Conservation (phyloP, 2,888 invertebrate genomes). For the Eristalis tenax region DNA sequence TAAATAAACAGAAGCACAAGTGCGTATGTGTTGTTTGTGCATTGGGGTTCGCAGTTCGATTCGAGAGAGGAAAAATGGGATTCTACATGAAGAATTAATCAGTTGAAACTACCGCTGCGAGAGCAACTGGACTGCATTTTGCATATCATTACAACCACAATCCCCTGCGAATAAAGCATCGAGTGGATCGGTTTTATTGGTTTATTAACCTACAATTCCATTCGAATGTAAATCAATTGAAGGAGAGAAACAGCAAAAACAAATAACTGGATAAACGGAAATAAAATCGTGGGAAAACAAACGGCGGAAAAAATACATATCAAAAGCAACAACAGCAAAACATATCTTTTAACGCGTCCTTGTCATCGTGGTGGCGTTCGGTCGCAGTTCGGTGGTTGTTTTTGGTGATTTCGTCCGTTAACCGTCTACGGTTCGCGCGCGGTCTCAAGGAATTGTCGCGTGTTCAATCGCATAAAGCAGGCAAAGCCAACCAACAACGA, state of each 20-base stretch:
- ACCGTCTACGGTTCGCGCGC: background rate
- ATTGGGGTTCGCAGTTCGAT: background rate
- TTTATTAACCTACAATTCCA: conserved; percentile 11
- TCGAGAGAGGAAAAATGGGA: conserved; percentile 23
- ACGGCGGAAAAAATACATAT: conserved; percentile 37
- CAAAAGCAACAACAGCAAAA: background rate
- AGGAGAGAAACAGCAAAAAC: conserved; percentile 13
- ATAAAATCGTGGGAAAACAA: background rate
- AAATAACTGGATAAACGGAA: background rate
- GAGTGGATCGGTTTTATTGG: conserved; percentile 30
- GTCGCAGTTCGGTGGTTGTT: background rate
- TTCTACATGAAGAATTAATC: conserved; percentile 47
- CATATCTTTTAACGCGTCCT: conserved; percentile 48
- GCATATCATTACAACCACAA: conserved; percentile 60
- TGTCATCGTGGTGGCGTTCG: conserved; percentile 17
- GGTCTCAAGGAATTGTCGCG: conserved; percentile 35
- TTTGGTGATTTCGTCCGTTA: background rate
- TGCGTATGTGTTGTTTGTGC: background rate
- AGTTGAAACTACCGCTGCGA: conserved; percentile 31
- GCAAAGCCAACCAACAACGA: conserved; percentile 2
- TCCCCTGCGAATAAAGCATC: conserved; percentile 3
- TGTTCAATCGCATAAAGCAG: conserved; percentile 43
- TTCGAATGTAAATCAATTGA: conserved; percentile 35
- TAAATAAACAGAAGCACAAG: background rate
- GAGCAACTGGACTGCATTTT: conserved; percentile 15